Evolutionary conservation across 2,888 invertebrate species (phyloP).

Genomic region (Zaprionus obscuricornis): DNA sequence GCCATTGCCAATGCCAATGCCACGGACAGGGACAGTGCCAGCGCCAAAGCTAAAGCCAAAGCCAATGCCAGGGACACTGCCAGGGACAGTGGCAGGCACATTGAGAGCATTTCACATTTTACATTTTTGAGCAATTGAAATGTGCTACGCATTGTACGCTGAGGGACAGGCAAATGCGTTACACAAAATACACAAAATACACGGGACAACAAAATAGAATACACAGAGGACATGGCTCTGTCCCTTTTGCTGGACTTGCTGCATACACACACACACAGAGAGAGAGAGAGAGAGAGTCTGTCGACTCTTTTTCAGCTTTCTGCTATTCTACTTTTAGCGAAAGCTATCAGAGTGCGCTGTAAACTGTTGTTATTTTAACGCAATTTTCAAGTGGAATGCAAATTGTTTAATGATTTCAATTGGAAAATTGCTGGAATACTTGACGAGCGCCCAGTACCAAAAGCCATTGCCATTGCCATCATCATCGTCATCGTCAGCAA

Average conservation of each 20-base stretch:
- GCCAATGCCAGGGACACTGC: not conserved
- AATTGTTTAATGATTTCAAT: constrained; percentile 83
- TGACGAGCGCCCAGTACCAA: constrained; percentile 58
- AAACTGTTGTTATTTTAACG: constrained; percentile 80
- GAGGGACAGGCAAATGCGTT: constrained; percentile 12
- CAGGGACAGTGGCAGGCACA: constrained; percentile 27
- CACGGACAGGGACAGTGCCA: constrained; percentile 31
- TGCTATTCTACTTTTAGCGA: no score
- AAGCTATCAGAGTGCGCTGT: constrained; percentile 46
- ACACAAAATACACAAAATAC: no score
- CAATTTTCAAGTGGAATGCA: constrained; percentile 82
- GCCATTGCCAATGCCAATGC: no score
- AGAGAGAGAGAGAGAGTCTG: no score
- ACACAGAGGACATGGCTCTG: no score
- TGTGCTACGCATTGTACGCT: constrained; percentile 67
- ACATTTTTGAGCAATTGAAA: constrained; percentile 73
- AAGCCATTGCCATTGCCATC: constrained; percentile 14
- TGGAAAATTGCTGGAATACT: constrained; percentile 81
- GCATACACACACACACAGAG: no score
- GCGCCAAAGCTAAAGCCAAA: constrained; percentile 4
- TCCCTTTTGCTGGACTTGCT: no score
- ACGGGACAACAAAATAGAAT: constrained; percentile 23
- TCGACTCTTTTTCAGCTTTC: constrained; percentile 16
- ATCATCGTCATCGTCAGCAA: constrained; percentile 10
- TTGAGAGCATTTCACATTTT: constrained; percentile 41